A percentile compares a stretch with the other conserved stretches of the same genome.
Evolutionary conservation across 2,888 invertebrate genomes (phyloP).

Genomic region (Heliconius ethilla): DNA sequence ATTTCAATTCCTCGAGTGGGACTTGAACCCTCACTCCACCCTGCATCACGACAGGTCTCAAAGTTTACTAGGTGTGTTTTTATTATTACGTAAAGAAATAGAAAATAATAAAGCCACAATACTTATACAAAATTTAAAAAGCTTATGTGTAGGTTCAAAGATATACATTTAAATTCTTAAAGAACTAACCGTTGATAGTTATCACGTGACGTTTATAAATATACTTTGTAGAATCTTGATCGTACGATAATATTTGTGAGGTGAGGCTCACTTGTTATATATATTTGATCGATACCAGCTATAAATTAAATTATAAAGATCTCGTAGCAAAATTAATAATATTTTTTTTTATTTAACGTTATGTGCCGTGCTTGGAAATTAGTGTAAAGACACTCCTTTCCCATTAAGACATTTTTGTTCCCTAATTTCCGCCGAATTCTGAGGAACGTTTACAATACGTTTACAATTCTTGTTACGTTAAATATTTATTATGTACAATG

Average conservation of each 20-base stretch:
- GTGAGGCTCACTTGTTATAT: constrained; percentile 1
- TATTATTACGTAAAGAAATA: too few relatives aligned
- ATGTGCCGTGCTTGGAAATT: not conserved
- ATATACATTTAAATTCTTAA: not conserved
- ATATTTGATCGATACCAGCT: not conserved
- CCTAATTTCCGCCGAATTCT: too few relatives aligned
- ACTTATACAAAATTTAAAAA: not conserved
- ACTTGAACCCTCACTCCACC: too few relatives aligned
- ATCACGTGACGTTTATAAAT: constrained; percentile 20
- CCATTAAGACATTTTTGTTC: too few relatives aligned
- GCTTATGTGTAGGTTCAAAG: not conserved
- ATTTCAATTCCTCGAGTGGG: too few relatives aligned
- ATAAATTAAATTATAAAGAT: not conserved
- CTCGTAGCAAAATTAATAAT: not conserved
- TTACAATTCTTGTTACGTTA: too few relatives aligned
- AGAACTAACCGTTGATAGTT: constrained; percentile 7
- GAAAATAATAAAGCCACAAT: not conserved
- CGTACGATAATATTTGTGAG: constrained; percentile 18
- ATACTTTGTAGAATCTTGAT: constrained; percentile 8
- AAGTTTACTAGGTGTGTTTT: too few relatives aligned
- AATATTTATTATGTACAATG: too few relatives aligned
- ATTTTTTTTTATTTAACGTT: not conserved
- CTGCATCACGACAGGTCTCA: too few relatives aligned
- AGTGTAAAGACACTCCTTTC: too few relatives aligned
- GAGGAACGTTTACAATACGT: too few relatives aligned